Evolutionary conservation across 1,140 invertebrate genomes (phyloP).

Genomic region (Orussus abietinus): DNA sequence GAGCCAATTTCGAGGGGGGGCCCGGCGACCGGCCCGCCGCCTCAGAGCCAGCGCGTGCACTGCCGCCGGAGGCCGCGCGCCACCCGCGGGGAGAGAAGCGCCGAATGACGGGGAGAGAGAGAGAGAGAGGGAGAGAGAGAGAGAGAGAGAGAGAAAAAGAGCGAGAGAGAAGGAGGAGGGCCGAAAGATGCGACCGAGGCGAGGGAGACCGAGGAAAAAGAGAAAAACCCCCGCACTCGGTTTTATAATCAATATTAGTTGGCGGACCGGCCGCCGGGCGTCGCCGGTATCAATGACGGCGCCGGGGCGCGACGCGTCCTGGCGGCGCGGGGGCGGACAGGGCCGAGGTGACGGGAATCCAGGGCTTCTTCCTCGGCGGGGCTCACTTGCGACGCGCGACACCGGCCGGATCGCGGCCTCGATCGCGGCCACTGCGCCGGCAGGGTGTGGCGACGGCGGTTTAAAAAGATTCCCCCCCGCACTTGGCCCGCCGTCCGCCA

Average conservation of each 20-base stretch:
- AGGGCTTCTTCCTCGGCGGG: slow-evolving; percentile 17
- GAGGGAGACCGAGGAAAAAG: too few relatives aligned
- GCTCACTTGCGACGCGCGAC: background rate
- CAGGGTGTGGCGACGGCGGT: slow-evolving; percentile 34
- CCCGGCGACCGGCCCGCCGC: too few relatives aligned
- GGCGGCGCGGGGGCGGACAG: too few relatives aligned
- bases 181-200: slow-evolving; percentile 16
- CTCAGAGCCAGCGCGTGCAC: slow-evolving; percentile 28
- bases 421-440: slow-evolving; percentile 1
- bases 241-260: slow-evolving; percentile 49
- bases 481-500: slow-evolving; percentile 30
- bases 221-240: too few relatives aligned
- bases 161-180: slow-evolving; percentile 14
- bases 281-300: slow-evolving; percentile 27
- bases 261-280: slow-evolving; percentile 31
- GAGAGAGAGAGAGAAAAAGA: slow-evolving; percentile 15
- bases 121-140: slow-evolving; percentile 17
- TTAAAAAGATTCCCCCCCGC: slow-evolving; percentile 24
- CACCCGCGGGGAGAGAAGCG: slow-evolving; percentile 6
- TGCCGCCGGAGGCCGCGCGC: slow-evolving; percentile 10
- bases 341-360: too few relatives aligned
- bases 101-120: slow-evolving; percentile 9
- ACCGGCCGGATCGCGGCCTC: too few relatives aligned
- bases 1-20: too few relatives aligned
- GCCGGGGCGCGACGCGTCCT: slow-evolving; percentile 2